Conservation (phyloP, 2,113 vertebrate species). For the Collichthys lucidus region DNA sequence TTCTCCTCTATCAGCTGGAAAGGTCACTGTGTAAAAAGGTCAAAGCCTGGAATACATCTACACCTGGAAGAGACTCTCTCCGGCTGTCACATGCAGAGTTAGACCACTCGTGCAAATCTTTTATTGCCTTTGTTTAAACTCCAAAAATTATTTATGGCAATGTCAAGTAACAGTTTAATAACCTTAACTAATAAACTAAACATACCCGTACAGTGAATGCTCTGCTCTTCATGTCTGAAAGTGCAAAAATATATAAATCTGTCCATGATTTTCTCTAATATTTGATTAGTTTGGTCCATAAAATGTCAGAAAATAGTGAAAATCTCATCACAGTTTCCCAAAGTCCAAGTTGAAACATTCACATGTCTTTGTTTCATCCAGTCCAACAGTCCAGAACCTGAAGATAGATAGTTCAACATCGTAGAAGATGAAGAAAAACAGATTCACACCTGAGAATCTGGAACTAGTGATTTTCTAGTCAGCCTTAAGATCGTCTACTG, state of each 20-base stretch:
- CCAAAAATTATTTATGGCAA: too few relatives aligned
- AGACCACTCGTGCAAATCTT: neutral
- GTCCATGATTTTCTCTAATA: neutral
- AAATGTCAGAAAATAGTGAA: neutral
- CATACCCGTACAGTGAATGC: neutral
- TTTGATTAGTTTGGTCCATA: neutral
- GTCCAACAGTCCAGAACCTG: neutral
- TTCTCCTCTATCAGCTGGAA: conserved; percentile 13
- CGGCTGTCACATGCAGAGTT: neutral
- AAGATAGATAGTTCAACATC: neutral
- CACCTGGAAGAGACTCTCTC: neutral
- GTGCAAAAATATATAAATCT: neutral
- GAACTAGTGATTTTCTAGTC: neutral
- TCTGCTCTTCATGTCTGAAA: neutral
- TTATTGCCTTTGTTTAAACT: too few relatives aligned
- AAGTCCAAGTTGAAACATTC: neutral
- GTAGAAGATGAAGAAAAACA: neutral
- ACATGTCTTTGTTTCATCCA: neutral
- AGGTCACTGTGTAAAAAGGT: conserved; percentile 24
- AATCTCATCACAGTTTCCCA: neutral
- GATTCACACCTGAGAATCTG: neutral
- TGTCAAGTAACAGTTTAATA: too few relatives aligned
- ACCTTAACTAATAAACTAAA: neutral
- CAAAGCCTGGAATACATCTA: conserved; percentile 5
- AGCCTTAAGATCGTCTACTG: neutral